phyloP scores from a whole-genome alignment of 2,113 vertebrate genomes.

The Chaenogobius annularis region DNA sequence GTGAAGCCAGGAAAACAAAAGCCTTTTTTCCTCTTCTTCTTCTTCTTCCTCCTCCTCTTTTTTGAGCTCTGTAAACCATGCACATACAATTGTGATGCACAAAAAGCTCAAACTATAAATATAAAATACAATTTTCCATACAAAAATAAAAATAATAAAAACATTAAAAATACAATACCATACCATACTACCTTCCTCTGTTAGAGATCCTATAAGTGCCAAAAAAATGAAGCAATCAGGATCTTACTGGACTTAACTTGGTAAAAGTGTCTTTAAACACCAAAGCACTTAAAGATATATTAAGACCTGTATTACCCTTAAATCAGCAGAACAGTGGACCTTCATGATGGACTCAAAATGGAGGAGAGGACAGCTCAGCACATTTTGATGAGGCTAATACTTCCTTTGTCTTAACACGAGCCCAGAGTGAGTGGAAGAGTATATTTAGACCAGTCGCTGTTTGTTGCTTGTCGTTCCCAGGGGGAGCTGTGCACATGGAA shows the following conservation, averaged over 20 bases:
- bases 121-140: too few species aligned
- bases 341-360: not conserved
- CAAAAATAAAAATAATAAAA: too few species aligned
- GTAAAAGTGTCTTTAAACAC: constrained; percentile 1
- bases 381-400: not conserved
- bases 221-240: not conserved
- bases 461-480: constrained; percentile 1
- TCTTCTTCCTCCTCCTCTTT: too few species aligned
- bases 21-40: too few species aligned
- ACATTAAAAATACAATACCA: not conserved
- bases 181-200: not conserved
- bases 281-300: constrained; percentile 1
- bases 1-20: too few species aligned
- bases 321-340: not conserved
- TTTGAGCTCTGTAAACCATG: too few species aligned
- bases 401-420: constrained; percentile 1
- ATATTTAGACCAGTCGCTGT: constrained; percentile 3
- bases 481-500: constrained; percentile 1
- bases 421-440: not conserved
- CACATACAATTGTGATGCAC: too few species aligned
- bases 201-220: not conserved
- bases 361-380: constrained; percentile 2
- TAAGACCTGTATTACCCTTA: not conserved
- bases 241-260: not conserved
- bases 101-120: too few species aligned